Conservation (phyloP, 2,797 vertebrate genomes). For the Macropodus opercularis region DNA sequence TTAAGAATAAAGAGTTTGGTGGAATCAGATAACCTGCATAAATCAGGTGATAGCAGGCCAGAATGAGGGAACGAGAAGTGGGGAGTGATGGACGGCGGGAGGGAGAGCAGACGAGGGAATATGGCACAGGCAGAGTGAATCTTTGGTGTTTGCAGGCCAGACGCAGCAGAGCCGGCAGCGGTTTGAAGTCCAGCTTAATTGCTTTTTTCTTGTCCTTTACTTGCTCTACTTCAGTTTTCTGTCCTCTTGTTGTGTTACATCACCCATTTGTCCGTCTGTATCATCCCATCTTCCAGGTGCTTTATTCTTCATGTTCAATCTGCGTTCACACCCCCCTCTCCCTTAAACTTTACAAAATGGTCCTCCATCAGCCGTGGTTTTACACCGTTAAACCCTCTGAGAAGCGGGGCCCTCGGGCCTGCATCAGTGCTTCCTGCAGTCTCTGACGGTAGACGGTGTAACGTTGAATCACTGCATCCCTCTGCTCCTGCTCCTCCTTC, state of each 20-base stretch:
- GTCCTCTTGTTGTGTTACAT: not conserved
- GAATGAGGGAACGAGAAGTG: conserved; percentile 22
- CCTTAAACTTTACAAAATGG: not conserved
- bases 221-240: not conserved
- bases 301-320: conserved; percentile 26
- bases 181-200: conserved; percentile 6
- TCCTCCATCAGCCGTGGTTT: conserved; percentile 51
- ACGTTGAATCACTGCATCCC: conserved; percentile 82
- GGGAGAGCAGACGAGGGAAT: conserved; percentile 45
- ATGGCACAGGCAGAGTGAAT: conserved; percentile 66
- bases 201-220: conserved; percentile 17
- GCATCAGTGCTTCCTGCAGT: conserved; percentile 89
- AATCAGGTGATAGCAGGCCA: conserved; percentile 53
- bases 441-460: conserved; percentile 87
- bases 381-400: conserved; percentile 30
- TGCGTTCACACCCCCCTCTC: conserved; percentile 15
- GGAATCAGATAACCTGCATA: conserved; percentile 33
- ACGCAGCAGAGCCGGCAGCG: conserved; percentile 23
- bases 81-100: conserved; percentile 29
- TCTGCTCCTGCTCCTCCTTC: conserved; percentile 93
- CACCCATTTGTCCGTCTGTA: conserved; percentile 10
- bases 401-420: conserved; percentile 74
- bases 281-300: conserved; percentile 26
- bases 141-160: conserved; percentile 58
- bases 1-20: conserved; percentile 23